Evolutionary conservation across 2,113 vertebrate genomes (phyloP).

Genomic region (Aldabrachelys gigantea): DNA sequence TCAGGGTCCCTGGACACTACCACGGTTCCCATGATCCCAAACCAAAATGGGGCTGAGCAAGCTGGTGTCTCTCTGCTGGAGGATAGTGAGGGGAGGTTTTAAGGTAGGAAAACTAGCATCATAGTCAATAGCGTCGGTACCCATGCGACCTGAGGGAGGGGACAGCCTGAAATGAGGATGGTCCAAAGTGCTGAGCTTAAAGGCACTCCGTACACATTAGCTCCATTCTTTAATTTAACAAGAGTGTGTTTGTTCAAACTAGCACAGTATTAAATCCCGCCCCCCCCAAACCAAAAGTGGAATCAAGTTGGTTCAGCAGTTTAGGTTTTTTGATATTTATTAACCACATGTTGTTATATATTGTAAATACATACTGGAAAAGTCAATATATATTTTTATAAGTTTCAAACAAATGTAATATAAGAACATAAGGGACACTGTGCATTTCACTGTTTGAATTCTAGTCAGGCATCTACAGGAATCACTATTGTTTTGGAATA

Average conservation of each 20-base stretch:
- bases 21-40: neutral
- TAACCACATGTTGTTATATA: constrained; percentile 85
- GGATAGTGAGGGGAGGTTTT: neutral
- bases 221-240: rapidly evolving
- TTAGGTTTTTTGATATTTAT: constrained; percentile 65
- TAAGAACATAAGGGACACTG: constrained; percentile 80
- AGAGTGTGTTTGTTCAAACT: rapidly evolving
- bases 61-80: neutral
- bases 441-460: constrained; percentile 79
- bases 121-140: neutral
- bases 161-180: rapidly evolving
- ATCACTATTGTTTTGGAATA: constrained; percentile 35
- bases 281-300: neutral
- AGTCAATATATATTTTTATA: constrained; percentile 93
- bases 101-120: neutral
- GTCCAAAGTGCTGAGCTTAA: neutral
- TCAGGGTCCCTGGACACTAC: neutral
- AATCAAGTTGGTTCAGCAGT: constrained; percentile 41
- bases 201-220: neutral
- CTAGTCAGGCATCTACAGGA: constrained; percentile 64
- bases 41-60: neutral
- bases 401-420: constrained; percentile 82
- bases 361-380: constrained; percentile 91
- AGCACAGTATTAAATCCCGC: neutral
- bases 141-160: rapidly evolving